phyloP scores from a whole-genome alignment of 2,888 invertebrate genomes.

The Amphimallon solstitiale region DNA sequence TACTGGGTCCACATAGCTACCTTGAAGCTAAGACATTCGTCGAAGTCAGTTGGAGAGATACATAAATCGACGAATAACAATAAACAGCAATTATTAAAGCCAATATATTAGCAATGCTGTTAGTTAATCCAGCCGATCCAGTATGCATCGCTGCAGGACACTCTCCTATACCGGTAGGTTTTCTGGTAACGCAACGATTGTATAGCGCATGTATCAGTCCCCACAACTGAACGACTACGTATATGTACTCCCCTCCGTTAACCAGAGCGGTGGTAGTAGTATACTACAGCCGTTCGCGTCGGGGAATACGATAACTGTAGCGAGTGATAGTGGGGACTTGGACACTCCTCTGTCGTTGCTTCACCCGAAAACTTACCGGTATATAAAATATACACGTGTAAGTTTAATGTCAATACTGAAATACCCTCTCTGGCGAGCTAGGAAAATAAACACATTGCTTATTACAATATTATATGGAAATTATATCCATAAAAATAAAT shows the following conservation, averaged over 20 bases:
- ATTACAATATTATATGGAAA: neutral
- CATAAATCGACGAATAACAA: conserved; percentile 59
- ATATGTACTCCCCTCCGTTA: too few relatives aligned
- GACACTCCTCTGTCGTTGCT: too few relatives aligned
- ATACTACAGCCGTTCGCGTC: too few relatives aligned
- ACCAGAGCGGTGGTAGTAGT: too few relatives aligned
- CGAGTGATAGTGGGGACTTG: too few relatives aligned
- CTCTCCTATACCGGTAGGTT: too few relatives aligned
- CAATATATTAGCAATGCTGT: conserved; percentile 70
- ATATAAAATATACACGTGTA: conserved; percentile 4
- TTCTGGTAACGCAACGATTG: too few relatives aligned
- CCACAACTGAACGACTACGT: too few relatives aligned
- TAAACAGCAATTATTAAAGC: conserved; percentile 68
- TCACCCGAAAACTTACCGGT: too few relatives aligned
- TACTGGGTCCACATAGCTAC: conserved; percentile 51
- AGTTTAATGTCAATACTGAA: conserved; percentile 31
- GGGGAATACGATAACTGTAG: too few relatives aligned
- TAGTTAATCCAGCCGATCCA: conserved; percentile 77
- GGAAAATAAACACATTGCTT: neutral
- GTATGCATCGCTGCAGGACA: conserved; percentile 87
- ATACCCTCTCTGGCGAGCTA: neutral
- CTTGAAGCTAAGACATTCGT: conserved; percentile 43
- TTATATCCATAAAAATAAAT: neutral
- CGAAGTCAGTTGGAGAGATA: conserved; percentile 45
- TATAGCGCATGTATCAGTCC: too few relatives aligned